A percentile compares a stretch with the other conserved stretches of the same genome.
Evolutionary conservation across 2,888 invertebrate genomes (phyloP).

Genomic region (Ischnus inquisitorius): DNA sequence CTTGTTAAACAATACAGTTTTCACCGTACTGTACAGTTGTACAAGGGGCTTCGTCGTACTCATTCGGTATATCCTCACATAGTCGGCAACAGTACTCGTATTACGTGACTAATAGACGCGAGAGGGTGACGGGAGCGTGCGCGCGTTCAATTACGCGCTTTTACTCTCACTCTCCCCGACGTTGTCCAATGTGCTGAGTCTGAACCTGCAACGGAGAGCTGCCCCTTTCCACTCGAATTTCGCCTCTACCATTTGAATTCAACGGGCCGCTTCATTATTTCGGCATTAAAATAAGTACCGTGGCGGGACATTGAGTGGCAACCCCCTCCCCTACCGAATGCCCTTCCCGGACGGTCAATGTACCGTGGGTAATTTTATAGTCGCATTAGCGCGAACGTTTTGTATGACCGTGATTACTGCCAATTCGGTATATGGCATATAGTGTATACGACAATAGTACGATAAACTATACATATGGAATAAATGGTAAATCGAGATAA

Average conservation of each 20-base stretch:
- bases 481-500: slow-evolving; percentile 73
- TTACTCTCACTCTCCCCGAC: slow-evolving; percentile 49
- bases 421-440: slow-evolving; percentile 70
- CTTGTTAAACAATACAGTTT: slow-evolving; percentile 29
- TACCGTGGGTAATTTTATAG: slow-evolving; percentile 78
- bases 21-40: slow-evolving; percentile 17
- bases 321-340: slow-evolving; percentile 50
- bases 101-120: slow-evolving; percentile 57
- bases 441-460: slow-evolving; percentile 20
- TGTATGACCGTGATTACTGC: slow-evolving; percentile 76
- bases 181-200: slow-evolving; percentile 46
- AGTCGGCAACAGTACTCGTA: slow-evolving; percentile 32
- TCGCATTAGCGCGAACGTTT: slow-evolving; percentile 76
- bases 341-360: slow-evolving; percentile 51
- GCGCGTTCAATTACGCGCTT: slow-evolving; percentile 73
- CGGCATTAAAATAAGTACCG: slow-evolving; percentile 78
- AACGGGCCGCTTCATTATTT: slow-evolving; percentile 77
- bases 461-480: neutral
- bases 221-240: slow-evolving; percentile 11
- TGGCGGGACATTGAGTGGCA: slow-evolving; percentile 65
- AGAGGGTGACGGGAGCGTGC: slow-evolving; percentile 51
- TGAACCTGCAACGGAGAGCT: slow-evolving; percentile 6
- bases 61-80: slow-evolving; percentile 21
- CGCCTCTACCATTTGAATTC: slow-evolving; percentile 68
- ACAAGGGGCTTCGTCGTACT: slow-evolving; percentile 20